Percentiles rank a stretch among this genome's conserved stretches.
phyloP scores from a whole-genome alignment of 2,888 invertebrate genomes.

The Gandaritis pyraliata region DNA sequence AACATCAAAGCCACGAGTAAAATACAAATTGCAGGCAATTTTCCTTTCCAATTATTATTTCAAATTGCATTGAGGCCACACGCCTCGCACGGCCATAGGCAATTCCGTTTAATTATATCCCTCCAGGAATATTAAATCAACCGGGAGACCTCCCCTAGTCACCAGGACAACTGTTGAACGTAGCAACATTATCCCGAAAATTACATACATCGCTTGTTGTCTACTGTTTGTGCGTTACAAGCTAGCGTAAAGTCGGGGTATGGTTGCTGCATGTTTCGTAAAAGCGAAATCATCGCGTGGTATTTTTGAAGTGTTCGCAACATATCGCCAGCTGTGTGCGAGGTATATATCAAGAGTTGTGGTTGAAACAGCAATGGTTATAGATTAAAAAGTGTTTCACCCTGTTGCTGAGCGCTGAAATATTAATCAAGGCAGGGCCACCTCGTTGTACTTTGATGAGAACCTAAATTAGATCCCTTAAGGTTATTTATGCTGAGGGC shows the following conservation, averaged over 20 bases:
- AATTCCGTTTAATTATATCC: conserved; percentile 41
- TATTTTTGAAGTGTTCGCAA: neutral
- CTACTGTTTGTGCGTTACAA: neutral
- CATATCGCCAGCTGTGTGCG: conserved; percentile 18
- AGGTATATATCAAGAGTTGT: neutral
- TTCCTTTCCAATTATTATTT: conserved; percentile 21
- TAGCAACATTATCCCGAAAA: neutral
- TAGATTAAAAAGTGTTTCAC: conserved; percentile 11
- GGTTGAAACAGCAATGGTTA: conserved; percentile 25
- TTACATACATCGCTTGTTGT: conserved; percentile 25
- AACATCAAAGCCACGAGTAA: neutral
- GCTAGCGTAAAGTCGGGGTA: conserved; percentile 16
- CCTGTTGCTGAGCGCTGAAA: conserved; percentile 48
- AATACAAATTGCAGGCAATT: neutral
- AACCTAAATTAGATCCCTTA: conserved; percentile 52
- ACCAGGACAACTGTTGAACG: conserved; percentile 36
- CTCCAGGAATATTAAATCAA: conserved; percentile 38
- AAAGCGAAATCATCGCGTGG: neutral
- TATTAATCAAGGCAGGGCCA: conserved; percentile 52
- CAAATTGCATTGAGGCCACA: conserved; percentile 13
- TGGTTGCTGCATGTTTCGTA: conserved; percentile 3
- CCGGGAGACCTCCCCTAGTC: conserved; percentile 4
- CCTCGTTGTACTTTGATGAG: conserved; percentile 52
- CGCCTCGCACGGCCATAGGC: conserved; percentile 21
- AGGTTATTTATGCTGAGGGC: conserved; percentile 46